Evolutionary conservation across 1,140 invertebrate species (phyloP).

Genomic region (Sycobia sp.): DNA sequence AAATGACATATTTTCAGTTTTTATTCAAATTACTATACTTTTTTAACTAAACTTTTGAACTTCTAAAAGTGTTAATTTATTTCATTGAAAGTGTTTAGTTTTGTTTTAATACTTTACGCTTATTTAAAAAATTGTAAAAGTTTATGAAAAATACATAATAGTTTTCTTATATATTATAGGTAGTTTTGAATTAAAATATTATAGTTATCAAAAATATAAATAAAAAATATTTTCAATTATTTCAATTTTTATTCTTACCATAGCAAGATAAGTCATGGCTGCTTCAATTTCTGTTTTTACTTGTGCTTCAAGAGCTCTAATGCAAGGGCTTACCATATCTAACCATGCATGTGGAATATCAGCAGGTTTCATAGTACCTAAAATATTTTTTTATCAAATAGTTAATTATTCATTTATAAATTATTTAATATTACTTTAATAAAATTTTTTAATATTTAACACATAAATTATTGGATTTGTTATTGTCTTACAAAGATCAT

Average conservation of each 20-base stretch:
- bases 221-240: neutral
- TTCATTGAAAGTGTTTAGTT: no score
- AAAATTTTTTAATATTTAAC: neutral
- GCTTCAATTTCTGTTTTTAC: slow-evolving; percentile 79
- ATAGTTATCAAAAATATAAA: neutral
- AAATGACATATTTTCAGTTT: no score
- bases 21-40: neutral
- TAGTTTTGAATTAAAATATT: neutral
- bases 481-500: no score
- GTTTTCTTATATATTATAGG: neutral
- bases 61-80: no score
- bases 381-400: slow-evolving; percentile 33
- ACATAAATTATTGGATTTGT: no score
- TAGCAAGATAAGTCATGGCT: slow-evolving; percentile 80
- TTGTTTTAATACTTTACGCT: no score
- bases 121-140: neutral
- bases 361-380: slow-evolving; percentile 56
- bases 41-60: neutral
- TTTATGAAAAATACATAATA: neutral
- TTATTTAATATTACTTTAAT: slow-evolving; percentile 7
- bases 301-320: slow-evolving; percentile 69
- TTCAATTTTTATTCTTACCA: slow-evolving; percentile 63
- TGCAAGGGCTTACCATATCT: slow-evolving; percentile 71
- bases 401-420: neutral
- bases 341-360: slow-evolving; percentile 67